phyloP scores from a whole-genome alignment of 2,797 vertebrate species.

The Bucorvus abyssinicus region DNA sequence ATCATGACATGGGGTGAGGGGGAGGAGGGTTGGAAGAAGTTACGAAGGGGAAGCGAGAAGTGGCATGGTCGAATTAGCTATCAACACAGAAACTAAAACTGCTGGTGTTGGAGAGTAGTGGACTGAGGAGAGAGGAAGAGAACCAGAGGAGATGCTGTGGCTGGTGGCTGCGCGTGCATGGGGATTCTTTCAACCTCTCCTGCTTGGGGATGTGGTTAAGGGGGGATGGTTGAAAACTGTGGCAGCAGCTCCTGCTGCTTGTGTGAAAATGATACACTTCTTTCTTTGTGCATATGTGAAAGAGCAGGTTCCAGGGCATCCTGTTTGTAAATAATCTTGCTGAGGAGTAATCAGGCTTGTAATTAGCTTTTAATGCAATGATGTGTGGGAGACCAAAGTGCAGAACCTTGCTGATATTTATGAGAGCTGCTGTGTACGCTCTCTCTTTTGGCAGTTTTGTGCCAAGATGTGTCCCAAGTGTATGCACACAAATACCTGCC shows the following conservation, averaged over 20 bases:
- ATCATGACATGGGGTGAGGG: not conserved
- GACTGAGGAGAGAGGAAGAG: constrained; percentile 15
- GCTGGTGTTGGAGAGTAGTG: not conserved
- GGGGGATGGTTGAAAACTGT: not conserved
- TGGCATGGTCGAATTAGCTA: not conserved
- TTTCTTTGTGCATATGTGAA: not conserved
- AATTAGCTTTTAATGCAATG: not conserved
- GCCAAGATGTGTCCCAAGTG: not conserved
- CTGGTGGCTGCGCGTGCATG: not conserved
- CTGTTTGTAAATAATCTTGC: not conserved
- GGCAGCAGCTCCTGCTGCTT: not conserved
- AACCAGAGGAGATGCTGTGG: not conserved
- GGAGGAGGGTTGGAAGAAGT: constrained; percentile 29
- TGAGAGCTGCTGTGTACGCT: not conserved
- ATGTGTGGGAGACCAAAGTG: not conserved
- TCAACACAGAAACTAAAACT: constrained; percentile 59
- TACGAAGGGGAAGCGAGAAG: constrained; percentile 44
- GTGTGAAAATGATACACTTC: not conserved
- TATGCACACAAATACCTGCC: not conserved
- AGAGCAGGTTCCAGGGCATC: not conserved
- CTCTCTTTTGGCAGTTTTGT: not conserved
- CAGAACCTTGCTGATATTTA: not conserved
- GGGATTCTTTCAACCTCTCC: not conserved
- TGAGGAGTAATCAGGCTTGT: not conserved
- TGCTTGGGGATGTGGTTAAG: not conserved